phyloP scores from a whole-genome alignment of 2,113 vertebrate species.

The Vicugna pacos region DNA sequence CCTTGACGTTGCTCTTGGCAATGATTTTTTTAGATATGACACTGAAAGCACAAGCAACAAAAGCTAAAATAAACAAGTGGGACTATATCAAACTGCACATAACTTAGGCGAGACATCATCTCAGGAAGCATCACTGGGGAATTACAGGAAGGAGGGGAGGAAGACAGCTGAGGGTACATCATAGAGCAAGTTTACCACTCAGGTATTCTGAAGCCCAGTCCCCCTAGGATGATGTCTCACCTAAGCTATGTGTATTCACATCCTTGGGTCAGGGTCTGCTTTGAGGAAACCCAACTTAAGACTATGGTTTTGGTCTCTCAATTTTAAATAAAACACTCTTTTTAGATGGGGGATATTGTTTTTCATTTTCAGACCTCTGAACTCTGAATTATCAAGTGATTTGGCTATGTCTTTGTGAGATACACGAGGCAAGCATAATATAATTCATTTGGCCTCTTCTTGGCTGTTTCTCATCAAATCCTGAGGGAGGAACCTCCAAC shows the following conservation, averaged over 20 bases:
- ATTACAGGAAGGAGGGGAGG: too few relatives aligned
- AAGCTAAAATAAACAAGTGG: conserved; percentile 17
- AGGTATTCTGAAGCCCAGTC: too few relatives aligned
- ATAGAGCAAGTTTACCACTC: too few relatives aligned
- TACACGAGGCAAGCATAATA: not conserved
- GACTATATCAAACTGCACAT: not conserved
- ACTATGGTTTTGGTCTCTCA: not conserved
- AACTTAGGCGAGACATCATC: too few relatives aligned
- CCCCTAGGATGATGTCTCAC: not conserved
- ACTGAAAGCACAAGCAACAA: not conserved
- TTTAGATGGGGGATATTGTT: not conserved
- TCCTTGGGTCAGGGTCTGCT: not conserved
- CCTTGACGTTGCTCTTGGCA: not conserved
- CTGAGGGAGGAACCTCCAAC: not conserved
- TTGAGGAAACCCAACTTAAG: not conserved
- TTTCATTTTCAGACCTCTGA: not conserved
- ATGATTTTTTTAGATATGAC: not conserved
- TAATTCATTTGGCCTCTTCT: not conserved
- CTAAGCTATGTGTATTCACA: not conserved
- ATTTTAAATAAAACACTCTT: not conserved
- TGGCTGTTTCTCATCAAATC: not conserved
- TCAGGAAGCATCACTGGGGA: too few relatives aligned
- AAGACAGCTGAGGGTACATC: too few relatives aligned
- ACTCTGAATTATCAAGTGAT: not conserved
- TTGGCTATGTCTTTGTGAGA: not conserved